Base-by-base conservation (phyloP, 2,113 vertebrate species). In the Urocynchramus pylzowi region DNA sequence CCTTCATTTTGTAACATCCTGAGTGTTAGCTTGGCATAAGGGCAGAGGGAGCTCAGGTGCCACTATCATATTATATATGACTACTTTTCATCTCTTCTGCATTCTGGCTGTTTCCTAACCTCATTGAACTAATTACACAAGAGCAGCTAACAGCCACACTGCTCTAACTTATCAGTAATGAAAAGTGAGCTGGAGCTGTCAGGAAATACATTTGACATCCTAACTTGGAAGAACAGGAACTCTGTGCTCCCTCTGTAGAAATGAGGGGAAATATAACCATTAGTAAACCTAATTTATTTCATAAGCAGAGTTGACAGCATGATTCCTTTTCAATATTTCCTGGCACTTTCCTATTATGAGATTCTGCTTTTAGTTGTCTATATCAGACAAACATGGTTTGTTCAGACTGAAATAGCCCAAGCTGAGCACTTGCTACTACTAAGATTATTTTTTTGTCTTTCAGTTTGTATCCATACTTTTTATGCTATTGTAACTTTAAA, bases 261-360 rank as follows among this genome's bases (percentile, higher is more conserved):
- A 79, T 11, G 49, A 90, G 42, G 63, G 67, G 91, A 95, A 96
- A 93, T 94, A 90, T 19, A 94, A 90, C 89, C 79, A 88, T 96
- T 97, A 93, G 71, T 93, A 93, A 96, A 93, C 56, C 56, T 96
- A 64, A 94, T 97, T 93, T 94, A 88, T 95, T 96, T 94, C 68
- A 83, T 93, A 94, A 92, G 80, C 78, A 84, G 82, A 56, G 52
- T 68, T 96, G 95, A 82, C 93, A 93, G 83, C 52, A 53, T 73
- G 91, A 95, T 89, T 89, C 67, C 45, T 86, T 83, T 93, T 91
- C 88, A 94, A 84, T 87, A 94, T 81, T 92, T 90, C 76, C 85
- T 94, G 92, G 44, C 83, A 93, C 47, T 94, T 91, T 85, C 22
- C 71, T 82, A 74, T 91, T 88, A 85, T 24, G 49, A 94, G 64